Evolutionary conservation across 2,797 vertebrate genomes (phyloP), one percentile per base, ranked within the genome.

Genomic region (Fistularia commersonii): DNA sequence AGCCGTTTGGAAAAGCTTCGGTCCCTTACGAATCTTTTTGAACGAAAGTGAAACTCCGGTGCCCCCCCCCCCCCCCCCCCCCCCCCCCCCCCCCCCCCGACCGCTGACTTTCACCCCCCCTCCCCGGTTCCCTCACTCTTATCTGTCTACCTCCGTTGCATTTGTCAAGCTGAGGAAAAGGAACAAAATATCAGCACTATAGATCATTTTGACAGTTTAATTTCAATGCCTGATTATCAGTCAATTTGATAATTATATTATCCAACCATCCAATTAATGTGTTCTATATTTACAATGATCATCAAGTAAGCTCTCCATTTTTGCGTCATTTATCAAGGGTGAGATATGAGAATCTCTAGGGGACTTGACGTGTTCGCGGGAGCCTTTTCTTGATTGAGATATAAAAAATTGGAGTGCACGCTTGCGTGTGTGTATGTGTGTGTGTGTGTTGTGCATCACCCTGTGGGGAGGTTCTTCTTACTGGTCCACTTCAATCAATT

Each of bases 131-230:
- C 42, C 65, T 57, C 48, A 32, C 50, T 57, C 69, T 72, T 52
- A n/a, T n/a, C n/a, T n/a, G 49, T 73, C 66, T 39, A 64, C 67
- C 72, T 70, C 68, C 48, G 41, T 39, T 61, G 58, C 57, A 74
- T 79, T 57, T 65, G 53, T 63, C 41, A 47, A 63, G 61, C 69
- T 12, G 37, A 61, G 80, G 75, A 57, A 65, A 72, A 75, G 64
- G 66, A 58, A 57, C 72, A 43, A 79, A 76, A 83, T 76, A 80
- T 77, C 81, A 73, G 73, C 63, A 41, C 82, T 64, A 87, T 89
- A 87, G 78, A 89, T 91, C 88, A 90, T 87, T 74, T 61, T 89
- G 89, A 90, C 85, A 90, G 81, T 87, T 90, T 88, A 86, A 89
- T 91, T 90, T 76, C 79, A 78, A 85, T 78, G 84, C 72, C 72